phyloP scores from a whole-genome alignment of 1,140 invertebrate species.

The Drosophila nikananu region DNA sequence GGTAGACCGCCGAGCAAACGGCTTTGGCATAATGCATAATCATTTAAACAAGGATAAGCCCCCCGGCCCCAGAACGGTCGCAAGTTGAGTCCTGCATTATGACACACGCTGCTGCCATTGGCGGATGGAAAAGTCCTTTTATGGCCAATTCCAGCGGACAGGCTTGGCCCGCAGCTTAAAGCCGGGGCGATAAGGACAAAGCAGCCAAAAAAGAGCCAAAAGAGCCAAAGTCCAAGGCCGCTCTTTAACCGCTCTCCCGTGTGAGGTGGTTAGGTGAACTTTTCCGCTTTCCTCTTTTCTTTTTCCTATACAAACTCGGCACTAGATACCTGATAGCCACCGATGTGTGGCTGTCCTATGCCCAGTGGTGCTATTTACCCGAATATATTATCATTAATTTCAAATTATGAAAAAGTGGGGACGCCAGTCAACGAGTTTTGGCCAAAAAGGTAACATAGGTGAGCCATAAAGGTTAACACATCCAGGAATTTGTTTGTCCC shows the following conservation, averaged over 20 bases:
- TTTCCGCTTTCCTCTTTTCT: slow-evolving; percentile 14
- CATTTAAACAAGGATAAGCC: slow-evolving; percentile 76
- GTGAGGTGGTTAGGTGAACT: slow-evolving; percentile 21
- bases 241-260: slow-evolving; percentile 54
- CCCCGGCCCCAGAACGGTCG: slow-evolving; percentile 1
- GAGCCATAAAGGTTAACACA: slow-evolving; percentile 17
- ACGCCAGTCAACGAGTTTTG: slow-evolving; percentile 4
- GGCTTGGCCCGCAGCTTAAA: slow-evolving; percentile 61
- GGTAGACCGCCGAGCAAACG: slow-evolving; percentile 28
- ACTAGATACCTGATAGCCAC: slow-evolving; percentile 8
- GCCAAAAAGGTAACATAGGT: slow-evolving; percentile 26
- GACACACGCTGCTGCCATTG: slow-evolving; percentile 35
- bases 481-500: slow-evolving; percentile 9
- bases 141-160: slow-evolving; percentile 62
- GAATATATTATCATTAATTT: slow-evolving; percentile 81
- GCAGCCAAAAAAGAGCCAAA: slow-evolving; percentile 8
- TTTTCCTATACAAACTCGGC: slow-evolving; percentile 16
- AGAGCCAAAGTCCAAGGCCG: slow-evolving; percentile 12
- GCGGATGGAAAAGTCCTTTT: slow-evolving; percentile 64
- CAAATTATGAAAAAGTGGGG: slow-evolving; percentile 51
- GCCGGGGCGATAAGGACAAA: slow-evolving; percentile 51
- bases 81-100: slow-evolving; percentile 40
- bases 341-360: slow-evolving; percentile 42
- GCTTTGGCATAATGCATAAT: slow-evolving; percentile 73
- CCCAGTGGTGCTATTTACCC: slow-evolving; percentile 65